Evolutionary conservation across 2,888 invertebrate species (phyloP), one percentile per base, ranked within the genome.

Genomic region (Drosophila bunnanda): DNA sequence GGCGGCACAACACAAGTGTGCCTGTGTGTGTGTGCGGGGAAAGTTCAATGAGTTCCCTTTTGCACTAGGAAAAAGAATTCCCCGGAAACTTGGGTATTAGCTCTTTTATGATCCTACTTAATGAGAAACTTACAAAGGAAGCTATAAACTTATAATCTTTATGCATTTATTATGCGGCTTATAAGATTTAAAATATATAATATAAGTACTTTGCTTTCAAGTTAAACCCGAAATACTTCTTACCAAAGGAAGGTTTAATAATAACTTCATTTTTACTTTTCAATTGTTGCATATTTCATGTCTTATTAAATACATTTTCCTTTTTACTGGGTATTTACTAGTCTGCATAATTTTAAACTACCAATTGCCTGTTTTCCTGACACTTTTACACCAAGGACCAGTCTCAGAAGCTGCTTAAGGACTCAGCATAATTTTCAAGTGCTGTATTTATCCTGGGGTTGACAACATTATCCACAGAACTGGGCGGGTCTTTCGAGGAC

Each of bases 391-490:
- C 15, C 9, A 9, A 25, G 25, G 15, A 44, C 32, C 13, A 8
- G 7, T 8, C 13, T 13, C 2, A 20, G 20, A 13, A 32, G 48
- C 48, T 15, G 20, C 48, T 50, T 50, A 50, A 15, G 13, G 20
- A 50, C 20, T 4, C 8, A 20, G 48, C 20, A 50, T 32, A 50
- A 50, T 50, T 50, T 50, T 20, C 20, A 50, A 32, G 32, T 4
- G 32, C 32, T 30, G 30, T 4, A 5, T 28, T 10, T 48, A 8
- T 17, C 8, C 13, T 32, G 2, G 32, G 32, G 50, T 50, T 50
- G 50, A 50, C 50, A 50, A 50, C 50, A 50, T 50, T 50, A 50
- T 50, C 32, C 32, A 5, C 50, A 50, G 50, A 50, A 15, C 32
- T 32, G 50, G 50, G 50, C 50, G 50, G 32, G 50, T 50, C 32